Evolutionary conservation across 2,888 invertebrate species (phyloP).

Genomic region (Crioceris asparagi): DNA sequence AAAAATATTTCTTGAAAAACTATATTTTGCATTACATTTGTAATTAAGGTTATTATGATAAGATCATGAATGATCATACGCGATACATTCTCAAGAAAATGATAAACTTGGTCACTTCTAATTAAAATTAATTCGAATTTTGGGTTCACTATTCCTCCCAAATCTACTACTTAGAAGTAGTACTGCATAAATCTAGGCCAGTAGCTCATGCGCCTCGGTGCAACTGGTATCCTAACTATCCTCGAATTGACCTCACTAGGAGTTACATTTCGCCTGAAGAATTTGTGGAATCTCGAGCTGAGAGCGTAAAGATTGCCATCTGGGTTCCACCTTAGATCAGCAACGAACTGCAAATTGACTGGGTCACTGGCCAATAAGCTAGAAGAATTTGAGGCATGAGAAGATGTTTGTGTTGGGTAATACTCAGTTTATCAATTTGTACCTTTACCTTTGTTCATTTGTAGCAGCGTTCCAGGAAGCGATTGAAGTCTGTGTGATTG

Average conservation of each 20-base stretch:
- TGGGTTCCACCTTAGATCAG: slow-evolving; percentile 59
- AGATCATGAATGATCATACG: too few species aligned
- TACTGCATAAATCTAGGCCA: too few species aligned
- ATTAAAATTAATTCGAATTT: not conserved
- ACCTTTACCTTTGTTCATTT: slow-evolving; percentile 55
- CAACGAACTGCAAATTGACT: slow-evolving; percentile 64
- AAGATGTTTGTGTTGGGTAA: not conserved
- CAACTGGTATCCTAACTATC: slow-evolving; percentile 43
- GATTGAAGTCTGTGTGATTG: slow-evolving; percentile 68
- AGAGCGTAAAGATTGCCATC: slow-evolving; percentile 66
- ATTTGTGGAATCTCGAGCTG: slow-evolving; percentile 69
- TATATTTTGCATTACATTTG: too few species aligned
- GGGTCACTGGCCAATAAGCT: slow-evolving; percentile 64
- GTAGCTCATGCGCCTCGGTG: not conserved
- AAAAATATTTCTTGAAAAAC: too few species aligned
- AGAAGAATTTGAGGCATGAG: slow-evolving; percentile 16
- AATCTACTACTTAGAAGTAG: too few species aligned
- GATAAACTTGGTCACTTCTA: not conserved
- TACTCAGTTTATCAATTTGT: not conserved
- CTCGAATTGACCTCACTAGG: slow-evolving; percentile 63
- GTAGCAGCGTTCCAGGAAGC: slow-evolving; percentile 69
- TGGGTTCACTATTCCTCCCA: too few species aligned
- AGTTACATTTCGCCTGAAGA: slow-evolving; percentile 57
- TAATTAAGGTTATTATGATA: too few species aligned
- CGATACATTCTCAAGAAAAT: too few species aligned